These are phyloP conservation scores for Urosaurus nigricauda DNA, from an alignment of 2,797 vertebrate species.

Conservation along the genomic window DNA sequence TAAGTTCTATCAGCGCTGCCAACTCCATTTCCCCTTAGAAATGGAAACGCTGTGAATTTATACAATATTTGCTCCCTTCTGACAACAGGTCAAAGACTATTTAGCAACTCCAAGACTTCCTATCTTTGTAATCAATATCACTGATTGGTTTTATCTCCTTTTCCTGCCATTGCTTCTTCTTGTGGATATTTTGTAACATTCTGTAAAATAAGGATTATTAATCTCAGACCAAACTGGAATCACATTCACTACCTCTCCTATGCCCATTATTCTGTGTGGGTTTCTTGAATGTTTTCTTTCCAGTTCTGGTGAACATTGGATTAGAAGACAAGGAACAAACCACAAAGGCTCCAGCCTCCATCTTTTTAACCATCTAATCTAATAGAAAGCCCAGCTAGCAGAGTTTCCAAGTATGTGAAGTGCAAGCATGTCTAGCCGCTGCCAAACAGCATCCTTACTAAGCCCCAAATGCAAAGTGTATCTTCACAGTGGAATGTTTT, in stretches of 20 bases:
- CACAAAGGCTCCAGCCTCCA: not conserved
- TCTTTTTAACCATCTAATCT: not conserved
- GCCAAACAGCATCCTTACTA: not conserved
- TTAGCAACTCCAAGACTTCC: too few relatives aligned
- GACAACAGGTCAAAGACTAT: too few relatives aligned
- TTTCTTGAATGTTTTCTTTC: not conserved
- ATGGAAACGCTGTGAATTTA: too few relatives aligned
- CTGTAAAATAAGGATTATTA: not conserved
- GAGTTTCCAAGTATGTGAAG: not conserved
- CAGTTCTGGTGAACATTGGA: not conserved
- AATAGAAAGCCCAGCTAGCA: not conserved
- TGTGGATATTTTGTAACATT: too few relatives aligned
- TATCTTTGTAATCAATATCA: not conserved
- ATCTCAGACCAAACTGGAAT: not conserved
- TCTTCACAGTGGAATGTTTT: not conserved
- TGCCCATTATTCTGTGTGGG: not conserved
- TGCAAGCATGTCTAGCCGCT: not conserved
- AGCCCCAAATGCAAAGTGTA: not conserved
- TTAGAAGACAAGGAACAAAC: not conserved
- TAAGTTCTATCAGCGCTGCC: too few relatives aligned
- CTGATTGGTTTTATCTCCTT: not conserved
- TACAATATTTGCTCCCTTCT: too few relatives aligned
- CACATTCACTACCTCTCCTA: not conserved
- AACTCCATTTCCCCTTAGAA: too few relatives aligned
- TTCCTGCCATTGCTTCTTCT: too few relatives aligned